A percentile compares a stretch with the other conserved stretches of the same genome.
phyloP scores from a whole-genome alignment of 2,888 invertebrate species.

The Craniophora ligustri region DNA sequence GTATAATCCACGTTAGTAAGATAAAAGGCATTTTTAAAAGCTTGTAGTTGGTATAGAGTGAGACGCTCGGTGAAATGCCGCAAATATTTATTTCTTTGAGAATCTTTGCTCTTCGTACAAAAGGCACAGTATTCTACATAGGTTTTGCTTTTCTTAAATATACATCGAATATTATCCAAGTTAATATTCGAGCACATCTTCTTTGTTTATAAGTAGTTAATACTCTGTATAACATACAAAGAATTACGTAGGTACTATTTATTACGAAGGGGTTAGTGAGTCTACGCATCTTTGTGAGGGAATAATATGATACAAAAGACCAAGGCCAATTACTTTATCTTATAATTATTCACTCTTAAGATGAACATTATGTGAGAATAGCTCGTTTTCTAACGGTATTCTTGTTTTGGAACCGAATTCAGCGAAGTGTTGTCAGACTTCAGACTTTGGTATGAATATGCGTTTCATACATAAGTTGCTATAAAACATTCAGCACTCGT shows the following conservation, averaged over 20 bases:
- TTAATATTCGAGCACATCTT: slow-evolving; percentile 34
- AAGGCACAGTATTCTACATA: slow-evolving; percentile 63
- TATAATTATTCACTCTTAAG: slow-evolving; percentile 48
- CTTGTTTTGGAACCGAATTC: slow-evolving; percentile 41
- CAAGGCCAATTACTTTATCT: slow-evolving; percentile 48
- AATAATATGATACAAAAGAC: slow-evolving; percentile 45
- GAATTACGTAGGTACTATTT: slow-evolving; percentile 29
- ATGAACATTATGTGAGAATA: slow-evolving; percentile 44
- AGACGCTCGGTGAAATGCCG: slow-evolving; percentile 66
- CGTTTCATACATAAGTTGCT: slow-evolving; percentile 26
- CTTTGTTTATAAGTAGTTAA: slow-evolving; percentile 38
- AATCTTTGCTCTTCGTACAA: slow-evolving; percentile 65
- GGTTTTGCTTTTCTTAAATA: slow-evolving; percentile 40
- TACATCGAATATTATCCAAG: slow-evolving; percentile 31
- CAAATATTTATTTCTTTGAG: slow-evolving; percentile 78
- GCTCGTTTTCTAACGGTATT: slow-evolving; percentile 27
- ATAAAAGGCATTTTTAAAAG: slow-evolving; percentile 56
- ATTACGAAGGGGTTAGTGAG: slow-evolving; percentile 41
- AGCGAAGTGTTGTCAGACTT: slow-evolving; percentile 40
- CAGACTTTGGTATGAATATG: slow-evolving; percentile 32
- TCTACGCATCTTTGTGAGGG: slow-evolving; percentile 36
- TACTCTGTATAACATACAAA: slow-evolving; percentile 38
- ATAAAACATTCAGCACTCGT: slow-evolving; percentile 11
- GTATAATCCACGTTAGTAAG: slow-evolving; percentile 46
- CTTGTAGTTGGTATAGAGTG: slow-evolving; percentile 48